Evolutionary conservation across 2,113 vertebrate species (phyloP).

Genomic region (Psilopogon haemacephalus): DNA sequence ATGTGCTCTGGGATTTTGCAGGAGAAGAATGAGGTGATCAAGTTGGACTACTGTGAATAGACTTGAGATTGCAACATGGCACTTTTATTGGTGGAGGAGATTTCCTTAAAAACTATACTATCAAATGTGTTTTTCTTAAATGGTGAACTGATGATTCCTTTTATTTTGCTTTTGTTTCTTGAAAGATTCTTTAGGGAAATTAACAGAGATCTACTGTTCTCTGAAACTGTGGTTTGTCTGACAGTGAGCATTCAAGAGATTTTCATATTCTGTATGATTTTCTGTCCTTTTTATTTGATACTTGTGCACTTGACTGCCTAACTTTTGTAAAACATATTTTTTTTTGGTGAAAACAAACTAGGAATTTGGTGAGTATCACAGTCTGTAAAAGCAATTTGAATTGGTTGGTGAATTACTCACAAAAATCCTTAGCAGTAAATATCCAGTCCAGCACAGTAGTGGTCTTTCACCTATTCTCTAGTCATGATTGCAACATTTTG

Average conservation of each 20-base stretch:
- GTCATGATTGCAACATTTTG: rapidly evolving
- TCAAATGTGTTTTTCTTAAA: slow-evolving; percentile 56
- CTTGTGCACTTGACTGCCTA: background rate
- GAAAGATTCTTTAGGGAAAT: slow-evolving; percentile 67
- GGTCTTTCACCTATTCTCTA: background rate
- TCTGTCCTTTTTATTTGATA: background rate
- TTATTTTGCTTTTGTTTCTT: slow-evolving; percentile 69
- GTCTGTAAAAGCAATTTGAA: background rate
- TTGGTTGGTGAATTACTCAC: background rate
- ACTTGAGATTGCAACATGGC: slow-evolving; percentile 58
- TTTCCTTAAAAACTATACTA: slow-evolving; percentile 59
- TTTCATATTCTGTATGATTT: background rate
- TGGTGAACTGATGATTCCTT: slow-evolving; percentile 68
- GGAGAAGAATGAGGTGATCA: slow-evolving; percentile 71
- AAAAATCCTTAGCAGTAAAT: background rate
- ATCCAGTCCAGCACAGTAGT: background rate
- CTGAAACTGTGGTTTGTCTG: background rate
- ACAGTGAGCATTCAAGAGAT: background rate
- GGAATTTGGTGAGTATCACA: background rate
- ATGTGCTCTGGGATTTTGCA: slow-evolving; percentile 23
- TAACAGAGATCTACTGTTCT: background rate
- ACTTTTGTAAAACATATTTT: background rate
- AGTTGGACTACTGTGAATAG: slow-evolving; percentile 63
- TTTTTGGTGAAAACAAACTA: background rate
- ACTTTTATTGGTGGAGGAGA: slow-evolving; percentile 61